These are phyloP conservation scores for Corythoichthys intestinalis DNA, from an alignment of 2,113 vertebrate genomes.

Conservation along the genomic window DNA sequence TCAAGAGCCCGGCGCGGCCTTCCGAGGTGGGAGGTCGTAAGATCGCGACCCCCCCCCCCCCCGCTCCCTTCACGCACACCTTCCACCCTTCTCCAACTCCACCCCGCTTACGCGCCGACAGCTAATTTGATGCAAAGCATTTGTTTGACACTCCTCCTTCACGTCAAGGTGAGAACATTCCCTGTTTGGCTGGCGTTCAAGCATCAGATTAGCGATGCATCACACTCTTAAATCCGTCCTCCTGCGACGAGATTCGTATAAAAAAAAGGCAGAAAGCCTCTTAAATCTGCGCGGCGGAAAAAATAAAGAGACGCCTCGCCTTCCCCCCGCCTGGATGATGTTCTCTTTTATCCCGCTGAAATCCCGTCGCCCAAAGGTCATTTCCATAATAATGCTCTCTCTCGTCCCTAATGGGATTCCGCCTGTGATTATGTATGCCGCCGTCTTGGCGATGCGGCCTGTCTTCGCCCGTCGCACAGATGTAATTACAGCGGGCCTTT, in stretches of 20 bases:
- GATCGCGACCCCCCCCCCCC: not conserved
- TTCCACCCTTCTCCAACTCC: not conserved
- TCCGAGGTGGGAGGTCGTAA: slow-evolving; percentile 4
- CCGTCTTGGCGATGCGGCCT: slow-evolving; percentile 58
- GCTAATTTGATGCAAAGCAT: not conserved
- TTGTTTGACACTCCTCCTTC: slow-evolving; percentile 7
- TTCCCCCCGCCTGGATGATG: slow-evolving; percentile 60
- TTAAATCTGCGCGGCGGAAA: slow-evolving; percentile 32
- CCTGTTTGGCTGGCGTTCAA: slow-evolving; percentile 12
- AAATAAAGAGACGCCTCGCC: slow-evolving; percentile 38
- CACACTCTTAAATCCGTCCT: slow-evolving; percentile 16
- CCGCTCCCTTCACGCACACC: not conserved
- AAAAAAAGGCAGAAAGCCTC: slow-evolving; percentile 35
- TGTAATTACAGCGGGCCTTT: slow-evolving; percentile 69
- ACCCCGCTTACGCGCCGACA: not conserved
- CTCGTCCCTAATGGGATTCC: slow-evolving; percentile 67
- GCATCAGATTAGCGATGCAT: slow-evolving; percentile 17
- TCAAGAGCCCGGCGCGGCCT: slow-evolving; percentile 43
- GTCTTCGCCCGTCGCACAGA: slow-evolving; percentile 65
- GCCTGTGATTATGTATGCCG: slow-evolving; percentile 66
- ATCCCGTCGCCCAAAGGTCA: slow-evolving; percentile 68
- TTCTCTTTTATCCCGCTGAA: slow-evolving; percentile 57
- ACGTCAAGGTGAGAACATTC: slow-evolving; percentile 14
- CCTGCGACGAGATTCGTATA: slow-evolving; percentile 11
- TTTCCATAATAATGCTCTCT: slow-evolving; percentile 71